These are phyloP conservation scores for Hippocampus abdominalis DNA, from an alignment of 2,113 vertebrate genomes.

Conservation along the genomic window DNA sequence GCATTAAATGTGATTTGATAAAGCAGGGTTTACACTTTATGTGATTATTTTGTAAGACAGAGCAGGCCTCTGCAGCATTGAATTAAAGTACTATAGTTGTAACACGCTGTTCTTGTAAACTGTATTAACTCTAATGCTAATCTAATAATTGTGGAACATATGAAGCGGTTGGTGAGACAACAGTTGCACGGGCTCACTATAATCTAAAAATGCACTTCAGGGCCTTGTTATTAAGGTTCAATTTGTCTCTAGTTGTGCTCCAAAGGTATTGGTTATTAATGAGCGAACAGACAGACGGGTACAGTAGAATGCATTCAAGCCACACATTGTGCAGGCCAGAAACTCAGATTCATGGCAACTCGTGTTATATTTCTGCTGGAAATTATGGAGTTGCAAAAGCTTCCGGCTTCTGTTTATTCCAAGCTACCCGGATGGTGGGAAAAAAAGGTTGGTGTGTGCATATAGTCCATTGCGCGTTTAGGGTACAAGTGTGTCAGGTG, in stretches of 20 bases:
- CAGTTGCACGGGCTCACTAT: not conserved
- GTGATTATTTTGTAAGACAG: not conserved
- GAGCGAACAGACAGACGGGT: not conserved
- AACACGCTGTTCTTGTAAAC: not conserved
- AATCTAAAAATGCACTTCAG: conserved; percentile 2
- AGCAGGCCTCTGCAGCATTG: not conserved
- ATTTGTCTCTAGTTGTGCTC: conserved; percentile 13
- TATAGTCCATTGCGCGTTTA: too few species aligned
- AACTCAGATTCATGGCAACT: too few species aligned
- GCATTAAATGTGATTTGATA: not conserved
- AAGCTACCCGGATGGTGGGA: too few species aligned
- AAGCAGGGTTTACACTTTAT: not conserved
- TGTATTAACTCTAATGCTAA: not conserved
- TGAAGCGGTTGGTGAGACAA: not conserved
- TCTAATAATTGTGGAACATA: too few species aligned
- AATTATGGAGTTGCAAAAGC: too few species aligned
- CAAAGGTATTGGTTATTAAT: conserved; percentile 6
- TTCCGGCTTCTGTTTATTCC: too few species aligned
- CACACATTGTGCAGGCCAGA: too few species aligned
- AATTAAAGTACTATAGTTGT: not conserved
- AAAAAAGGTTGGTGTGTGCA: too few species aligned
- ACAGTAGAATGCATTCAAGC: not conserved
- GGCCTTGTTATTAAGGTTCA: conserved; percentile 10
- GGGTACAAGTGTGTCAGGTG: too few species aligned
- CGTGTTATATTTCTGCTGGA: too few species aligned